Evolutionary conservation across 2,888 invertebrate genomes (phyloP).

Genomic region (Zaprionus bogoriensis): DNA sequence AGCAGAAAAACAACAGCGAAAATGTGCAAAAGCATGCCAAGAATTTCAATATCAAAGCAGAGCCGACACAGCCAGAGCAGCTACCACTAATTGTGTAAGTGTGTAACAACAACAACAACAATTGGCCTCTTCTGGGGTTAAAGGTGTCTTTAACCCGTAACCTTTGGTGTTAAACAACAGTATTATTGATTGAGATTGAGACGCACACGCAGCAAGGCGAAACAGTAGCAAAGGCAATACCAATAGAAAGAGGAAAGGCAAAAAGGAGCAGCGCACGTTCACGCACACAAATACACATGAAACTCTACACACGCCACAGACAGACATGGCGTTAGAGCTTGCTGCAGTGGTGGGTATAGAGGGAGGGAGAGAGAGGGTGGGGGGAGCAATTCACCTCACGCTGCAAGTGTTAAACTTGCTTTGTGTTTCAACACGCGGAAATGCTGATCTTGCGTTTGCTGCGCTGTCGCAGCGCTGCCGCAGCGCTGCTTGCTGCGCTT

Average conservation of each 20-base stretch:
- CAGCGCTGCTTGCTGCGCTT: neutral
- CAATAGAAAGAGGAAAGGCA: constrained; percentile 10
- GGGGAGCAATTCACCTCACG: neutral
- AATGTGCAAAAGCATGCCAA: constrained; percentile 29
- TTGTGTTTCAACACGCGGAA: neutral
- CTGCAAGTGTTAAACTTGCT: constrained; percentile 24
- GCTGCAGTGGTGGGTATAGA: too few species aligned
- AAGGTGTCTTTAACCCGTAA: constrained; percentile 45
- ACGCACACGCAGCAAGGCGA: constrained; percentile 23
- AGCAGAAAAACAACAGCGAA: constrained; percentile 43
- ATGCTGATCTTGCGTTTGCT: constrained; percentile 15
- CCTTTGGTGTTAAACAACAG: constrained; percentile 32
- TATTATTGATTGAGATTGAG: constrained; percentile 62
- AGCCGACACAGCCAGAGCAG: neutral
- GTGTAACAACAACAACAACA: neutral
- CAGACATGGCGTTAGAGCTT: constrained; percentile 56
- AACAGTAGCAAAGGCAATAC: constrained; percentile 1
- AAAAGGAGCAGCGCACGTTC: constrained; percentile 2
- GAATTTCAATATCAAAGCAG: constrained; percentile 12
- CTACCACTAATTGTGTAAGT: constrained; percentile 12
- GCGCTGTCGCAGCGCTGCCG: neutral
- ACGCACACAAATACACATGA: neutral
- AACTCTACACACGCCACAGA: neutral
- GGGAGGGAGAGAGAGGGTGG: neutral
- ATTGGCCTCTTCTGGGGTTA: constrained; percentile 32